phyloP scores from a whole-genome alignment of 1,140 invertebrate species.

The Saccostrea glomerata region DNA sequence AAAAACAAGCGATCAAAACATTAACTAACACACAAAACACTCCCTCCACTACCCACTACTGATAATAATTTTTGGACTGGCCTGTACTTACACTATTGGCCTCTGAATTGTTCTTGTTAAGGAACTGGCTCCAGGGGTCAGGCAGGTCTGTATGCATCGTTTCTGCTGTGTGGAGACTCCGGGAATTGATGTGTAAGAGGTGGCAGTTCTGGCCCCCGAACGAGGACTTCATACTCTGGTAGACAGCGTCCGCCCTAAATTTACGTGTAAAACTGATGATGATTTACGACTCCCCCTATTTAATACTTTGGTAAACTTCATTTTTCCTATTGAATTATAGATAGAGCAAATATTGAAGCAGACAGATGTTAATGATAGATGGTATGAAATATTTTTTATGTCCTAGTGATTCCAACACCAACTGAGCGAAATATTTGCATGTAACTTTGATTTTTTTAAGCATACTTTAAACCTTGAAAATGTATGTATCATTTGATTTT shows the following conservation, averaged over 20 bases:
- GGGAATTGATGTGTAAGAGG: conserved; percentile 92
- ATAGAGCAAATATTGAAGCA: too few relatives aligned
- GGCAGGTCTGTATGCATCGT: conserved; percentile 79
- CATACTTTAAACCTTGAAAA: too few relatives aligned
- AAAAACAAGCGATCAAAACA: too few relatives aligned
- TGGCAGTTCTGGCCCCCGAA: conserved; percentile 93
- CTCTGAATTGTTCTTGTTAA: conserved; percentile 80
- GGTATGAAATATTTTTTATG: too few relatives aligned
- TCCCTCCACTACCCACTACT: background rate
- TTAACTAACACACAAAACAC: background rate
- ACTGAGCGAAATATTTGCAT: too few relatives aligned
- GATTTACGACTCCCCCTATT: background rate
- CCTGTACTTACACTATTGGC: conserved; percentile 50
- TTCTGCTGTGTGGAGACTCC: conserved; percentile 78
- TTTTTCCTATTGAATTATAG: too few relatives aligned
- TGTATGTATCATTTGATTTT: too few relatives aligned
- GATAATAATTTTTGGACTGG: background rate
- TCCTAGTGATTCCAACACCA: too few relatives aligned
- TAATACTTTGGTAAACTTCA: too few relatives aligned
- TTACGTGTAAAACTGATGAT: conserved; percentile 8
- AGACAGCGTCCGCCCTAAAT: conserved; percentile 88
- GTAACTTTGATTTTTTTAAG: too few relatives aligned
- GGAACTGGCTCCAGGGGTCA: conserved; percentile 91
- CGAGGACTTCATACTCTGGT: conserved; percentile 90
- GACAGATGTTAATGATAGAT: too few relatives aligned